These are phyloP conservation scores for Pseudobourletiella spinata DNA, from an alignment of 1,140 invertebrate species.

Conservation along the genomic window DNA sequence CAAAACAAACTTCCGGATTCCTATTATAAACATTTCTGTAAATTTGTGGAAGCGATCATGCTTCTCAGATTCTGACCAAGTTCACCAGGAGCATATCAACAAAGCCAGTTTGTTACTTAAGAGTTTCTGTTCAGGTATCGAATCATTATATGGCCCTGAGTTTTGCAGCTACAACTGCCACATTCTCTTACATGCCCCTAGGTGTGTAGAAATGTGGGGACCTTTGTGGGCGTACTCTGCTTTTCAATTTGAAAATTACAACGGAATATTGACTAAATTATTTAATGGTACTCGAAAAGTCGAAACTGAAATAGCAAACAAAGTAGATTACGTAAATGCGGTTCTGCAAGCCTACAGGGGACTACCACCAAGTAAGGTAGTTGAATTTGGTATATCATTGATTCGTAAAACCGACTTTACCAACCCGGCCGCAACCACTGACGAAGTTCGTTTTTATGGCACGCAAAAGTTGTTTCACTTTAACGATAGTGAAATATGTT, in stretches of 20 bases:
- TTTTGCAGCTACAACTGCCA: conserved; percentile 34
- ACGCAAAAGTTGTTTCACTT: too few species aligned
- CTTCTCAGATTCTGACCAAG: background rate
- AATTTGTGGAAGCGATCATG: background rate
- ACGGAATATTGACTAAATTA: conserved; percentile 15
- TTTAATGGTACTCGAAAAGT: conserved; percentile 14
- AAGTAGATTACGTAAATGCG: too few species aligned
- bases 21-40: background rate
- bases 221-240: conserved; percentile 33
- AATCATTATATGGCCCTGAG: conserved; percentile 24
- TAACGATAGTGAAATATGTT: too few species aligned
- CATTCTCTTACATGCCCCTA: conserved; percentile 25
- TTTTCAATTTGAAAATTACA: conserved; percentile 35
- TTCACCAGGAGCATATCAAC: background rate
- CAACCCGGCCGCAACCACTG: too few species aligned
- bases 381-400: too few species aligned
- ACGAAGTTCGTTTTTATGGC: too few species aligned
- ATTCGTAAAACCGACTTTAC: too few species aligned
- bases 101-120: background rate
- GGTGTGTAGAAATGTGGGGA: conserved; percentile 29
- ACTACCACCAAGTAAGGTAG: too few species aligned
- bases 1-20: background rate
- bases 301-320: background rate
- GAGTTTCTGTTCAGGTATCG: conserved; percentile 18
- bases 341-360: too few species aligned